Evolutionary conservation across 2,888 invertebrate genomes (phyloP).

Genomic region (Reticulitermes lucifugus): DNA sequence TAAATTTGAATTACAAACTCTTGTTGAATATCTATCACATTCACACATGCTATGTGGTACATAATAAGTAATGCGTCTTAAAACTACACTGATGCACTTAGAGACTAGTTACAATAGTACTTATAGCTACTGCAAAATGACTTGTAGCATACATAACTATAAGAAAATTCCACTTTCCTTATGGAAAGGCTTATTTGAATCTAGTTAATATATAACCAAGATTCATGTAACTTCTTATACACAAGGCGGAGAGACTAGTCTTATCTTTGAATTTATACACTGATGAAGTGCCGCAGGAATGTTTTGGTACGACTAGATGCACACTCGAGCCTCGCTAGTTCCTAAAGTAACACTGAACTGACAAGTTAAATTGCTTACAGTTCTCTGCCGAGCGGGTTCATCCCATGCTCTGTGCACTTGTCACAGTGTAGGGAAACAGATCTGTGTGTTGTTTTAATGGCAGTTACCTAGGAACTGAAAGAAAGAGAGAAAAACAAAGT

Average conservation of each 20-base stretch:
- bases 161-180: not conserved
- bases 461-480: not conserved
- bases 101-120: conserved; percentile 34
- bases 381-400: no score
- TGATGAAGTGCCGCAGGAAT: conserved; percentile 25
- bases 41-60: not conserved
- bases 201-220: not conserved
- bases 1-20: conserved; percentile 9
- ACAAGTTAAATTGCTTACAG: not conserved
- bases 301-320: conserved; percentile 20
- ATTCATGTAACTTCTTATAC: conserved; percentile 4
- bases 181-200: not conserved
- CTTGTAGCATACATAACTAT: conserved; percentile 2
- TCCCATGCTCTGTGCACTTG: no score
- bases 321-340: conserved; percentile 20
- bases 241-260: not conserved
- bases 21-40: conserved; percentile 37
- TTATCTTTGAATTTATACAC: not conserved
- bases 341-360: not conserved
- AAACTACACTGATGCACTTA: conserved; percentile 18
- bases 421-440: no score
- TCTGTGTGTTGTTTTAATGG: not conserved
- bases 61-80: conserved; percentile 19
- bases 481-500: not conserved
- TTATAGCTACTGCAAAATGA: not conserved